Base-by-base conservation (phyloP, 2,888 invertebrate species). In the Rhorus exstirpatorius region DNA sequence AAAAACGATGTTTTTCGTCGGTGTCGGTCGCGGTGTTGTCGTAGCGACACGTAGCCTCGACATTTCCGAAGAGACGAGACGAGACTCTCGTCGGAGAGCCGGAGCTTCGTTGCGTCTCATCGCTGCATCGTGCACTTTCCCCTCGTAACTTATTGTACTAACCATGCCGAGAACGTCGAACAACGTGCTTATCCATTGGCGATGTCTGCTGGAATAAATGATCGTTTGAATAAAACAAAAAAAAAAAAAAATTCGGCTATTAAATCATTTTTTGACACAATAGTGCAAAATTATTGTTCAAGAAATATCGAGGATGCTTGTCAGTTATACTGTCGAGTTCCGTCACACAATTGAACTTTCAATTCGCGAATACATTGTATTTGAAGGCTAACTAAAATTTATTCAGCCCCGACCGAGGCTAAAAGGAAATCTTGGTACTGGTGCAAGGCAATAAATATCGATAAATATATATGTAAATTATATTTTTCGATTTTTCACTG, bases 91-190 rank as follows among this genome's bases (percentile, higher is more conserved):
- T 68, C 60, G 49, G 55, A 46, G 44, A 19, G 58, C 46, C 17
- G 44, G 17, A 58, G 46, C 46, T 61, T 58, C 81, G 19, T 44
- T 51, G 76, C 46, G 77, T 60, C 74, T 74, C 44, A n/a, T 70
- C 55, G 79, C 44, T 84, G 86, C 84, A 85, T 79, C 81, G 83
- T 84, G 87, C 87, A 89, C 89, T 90, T 91, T 91, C 90, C 79
- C 89, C 90, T 88, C 86, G 87, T 67, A 58, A 14, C 60, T n/a
- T 7, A 19, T 1, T 84, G 84, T 89, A 90, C 87, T 89, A 87
- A 79, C 88, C 90, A 87, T 86, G 65, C 81, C 53, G 81, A 88
- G 86, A 87, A 90, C 88, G 84, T 90, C 72, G 80, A 44, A 61
- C 55, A 51, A 77, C 31, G 17, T 46, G 10, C 65, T n/a, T 21